Evolutionary conservation across 2,113 vertebrate species (phyloP).

Genomic region (Platichthys stellatus): DNA sequence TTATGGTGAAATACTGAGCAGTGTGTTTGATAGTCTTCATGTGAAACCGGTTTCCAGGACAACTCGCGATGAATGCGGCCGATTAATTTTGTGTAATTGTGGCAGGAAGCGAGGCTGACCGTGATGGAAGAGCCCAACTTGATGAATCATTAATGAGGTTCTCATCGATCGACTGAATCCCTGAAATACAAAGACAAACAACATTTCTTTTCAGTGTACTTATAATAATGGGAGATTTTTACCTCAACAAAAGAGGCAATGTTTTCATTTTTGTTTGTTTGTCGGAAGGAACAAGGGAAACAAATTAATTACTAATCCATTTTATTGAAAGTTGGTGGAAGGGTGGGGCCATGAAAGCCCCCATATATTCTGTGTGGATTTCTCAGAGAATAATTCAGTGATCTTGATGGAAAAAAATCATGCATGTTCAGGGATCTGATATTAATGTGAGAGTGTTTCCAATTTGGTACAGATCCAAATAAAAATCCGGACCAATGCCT

Average conservation of each 20-base stretch:
- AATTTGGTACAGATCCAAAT: too few relatives aligned
- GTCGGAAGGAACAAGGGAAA: neutral
- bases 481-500: too few relatives aligned
- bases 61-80: constrained; percentile 25
- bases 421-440: too few relatives aligned
- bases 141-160: constrained; percentile 76
- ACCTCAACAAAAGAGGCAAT: neutral
- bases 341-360: too few relatives aligned
- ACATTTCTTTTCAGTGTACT: constrained; percentile 3
- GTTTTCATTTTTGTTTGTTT: neutral
- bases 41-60: constrained; percentile 31
- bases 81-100: constrained; percentile 29
- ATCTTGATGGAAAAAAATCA: too few relatives aligned
- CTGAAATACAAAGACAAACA: constrained; percentile 4
- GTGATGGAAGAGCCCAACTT: constrained; percentile 57
- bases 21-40: constrained; percentile 8
- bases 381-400: too few relatives aligned
- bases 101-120: constrained; percentile 49
- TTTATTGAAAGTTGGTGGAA: neutral
- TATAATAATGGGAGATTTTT: neutral
- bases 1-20: constrained; percentile 53
- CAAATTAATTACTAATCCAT: neutral
- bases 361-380: too few relatives aligned
- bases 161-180: constrained; percentile 60
- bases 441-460: too few relatives aligned